Base-by-base conservation (phyloP, 1,140 invertebrate genomes). In the Bradynema listronoti region DNA sequence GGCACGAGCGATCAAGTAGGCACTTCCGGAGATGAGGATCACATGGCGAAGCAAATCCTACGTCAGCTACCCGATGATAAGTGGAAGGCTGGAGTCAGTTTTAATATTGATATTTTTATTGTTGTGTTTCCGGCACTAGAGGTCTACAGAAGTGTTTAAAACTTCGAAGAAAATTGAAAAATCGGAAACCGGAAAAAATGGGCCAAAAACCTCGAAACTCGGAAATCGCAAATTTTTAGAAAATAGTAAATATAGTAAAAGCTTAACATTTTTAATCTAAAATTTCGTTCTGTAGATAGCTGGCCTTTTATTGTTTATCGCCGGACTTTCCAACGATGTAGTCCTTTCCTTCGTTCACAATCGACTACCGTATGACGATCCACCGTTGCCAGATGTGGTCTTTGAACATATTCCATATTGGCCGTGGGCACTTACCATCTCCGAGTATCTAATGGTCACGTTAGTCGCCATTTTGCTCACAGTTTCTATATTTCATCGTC, bases 321-420 rank as follows among this genome's bases (percentile, higher is more conserved):
- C 65, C 4, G 68, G 58, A 4, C 32, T 56, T 3, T 54, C 43
- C 14, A 70, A 70, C 33, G 68, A 70, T 51, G 22, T 70, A 27
- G 66, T 70, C 19, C 43, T 70, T 9, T 68, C 69, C 9, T 70
- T 57, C 45, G 68, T 70, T 42, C 68, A 70, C 49, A 69, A 70
- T 22, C 52, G 36, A 7, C 55, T 72, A 1, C 68, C 68, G 9
- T n/a, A n/a, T n/a, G 52, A 72, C 1, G 39, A 27, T 5, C 22
- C 50, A 7, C 68, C 68, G 16, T 46, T 70, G 29, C 68, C 68
- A 9, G 68, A 70, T 39, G 9, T 70, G 27, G 69, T 71, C 30
- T 70, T 70, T 51, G 32, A 43, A 7, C 14, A 55, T 39, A 63
- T 65, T 7, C 68, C 69, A 14, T 73, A 73, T 58, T 60, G 50